phyloP scores from a whole-genome alignment of 2,113 vertebrate genomes.

The Grus americana region DNA sequence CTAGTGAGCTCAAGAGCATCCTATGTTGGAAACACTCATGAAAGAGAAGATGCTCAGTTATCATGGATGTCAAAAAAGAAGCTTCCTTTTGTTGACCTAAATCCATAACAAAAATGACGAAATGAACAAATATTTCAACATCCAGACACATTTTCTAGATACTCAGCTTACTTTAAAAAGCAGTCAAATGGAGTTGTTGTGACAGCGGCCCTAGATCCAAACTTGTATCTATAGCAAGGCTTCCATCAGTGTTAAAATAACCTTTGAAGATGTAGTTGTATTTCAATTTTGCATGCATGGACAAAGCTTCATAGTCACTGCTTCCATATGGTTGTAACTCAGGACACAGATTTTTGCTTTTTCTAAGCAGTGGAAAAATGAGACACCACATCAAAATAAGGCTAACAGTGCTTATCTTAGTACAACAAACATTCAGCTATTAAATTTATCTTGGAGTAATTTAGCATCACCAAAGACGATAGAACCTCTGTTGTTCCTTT shows the following conservation, averaged over 20 bases:
- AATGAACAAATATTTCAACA: not conserved
- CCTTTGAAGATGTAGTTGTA: not conserved
- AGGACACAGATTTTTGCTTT: not conserved
- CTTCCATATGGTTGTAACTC: not conserved
- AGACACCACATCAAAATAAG: not conserved
- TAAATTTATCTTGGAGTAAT: not conserved
- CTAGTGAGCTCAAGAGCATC: not conserved
- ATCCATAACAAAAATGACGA: not conserved
- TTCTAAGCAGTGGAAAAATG: not conserved
- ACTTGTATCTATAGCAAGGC: not conserved
- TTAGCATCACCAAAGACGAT: not conserved
- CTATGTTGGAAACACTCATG: not conserved
- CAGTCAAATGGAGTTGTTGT: not conserved
- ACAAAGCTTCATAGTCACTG: not conserved
- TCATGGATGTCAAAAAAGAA: not conserved
- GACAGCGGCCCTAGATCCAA: not conserved
- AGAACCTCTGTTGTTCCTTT: not conserved
- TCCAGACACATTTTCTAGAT: not conserved
- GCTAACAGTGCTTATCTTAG: not conserved
- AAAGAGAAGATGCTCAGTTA: not conserved
- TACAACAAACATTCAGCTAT: not conserved
- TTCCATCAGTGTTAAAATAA: not conserved
- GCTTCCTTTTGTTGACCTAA: not conserved
- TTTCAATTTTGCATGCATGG: not conserved
- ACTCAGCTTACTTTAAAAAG: not conserved